Evolutionary conservation across 2,888 invertebrate species (phyloP).

Genomic region (Synanthedon myopaeformis): DNA sequence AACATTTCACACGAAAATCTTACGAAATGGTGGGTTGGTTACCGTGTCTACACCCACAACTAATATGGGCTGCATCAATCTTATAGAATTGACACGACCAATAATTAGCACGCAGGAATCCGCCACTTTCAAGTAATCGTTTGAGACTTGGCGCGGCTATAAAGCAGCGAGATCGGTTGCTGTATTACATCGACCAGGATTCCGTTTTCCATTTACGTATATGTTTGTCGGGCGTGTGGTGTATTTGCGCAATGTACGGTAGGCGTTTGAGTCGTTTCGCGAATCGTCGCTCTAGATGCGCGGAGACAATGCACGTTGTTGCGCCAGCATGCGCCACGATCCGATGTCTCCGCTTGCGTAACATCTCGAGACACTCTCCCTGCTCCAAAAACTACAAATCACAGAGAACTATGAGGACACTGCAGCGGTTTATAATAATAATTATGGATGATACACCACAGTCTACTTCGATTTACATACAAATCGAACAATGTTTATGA

Average conservation of each 20-base stretch:
- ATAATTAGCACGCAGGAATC: background rate
- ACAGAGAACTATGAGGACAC: slow-evolving; percentile 21
- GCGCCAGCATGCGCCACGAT: slow-evolving; percentile 14
- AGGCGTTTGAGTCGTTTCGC: slow-evolving; percentile 30
- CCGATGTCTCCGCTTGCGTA: slow-evolving; percentile 10
- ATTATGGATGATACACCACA: background rate
- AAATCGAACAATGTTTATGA: background rate
- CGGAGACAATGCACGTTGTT: slow-evolving; percentile 34
- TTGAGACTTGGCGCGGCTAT: slow-evolving; percentile 15
- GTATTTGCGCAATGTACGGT: slow-evolving; percentile 28
- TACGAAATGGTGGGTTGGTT: slow-evolving; percentile 16
- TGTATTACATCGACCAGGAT: slow-evolving; percentile 16
- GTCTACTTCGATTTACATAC: background rate
- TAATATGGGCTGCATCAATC: background rate
- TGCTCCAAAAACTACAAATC: slow-evolving; percentile 25
- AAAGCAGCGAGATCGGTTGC: slow-evolving; percentile 4
- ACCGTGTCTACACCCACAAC: background rate
- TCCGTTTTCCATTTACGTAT: slow-evolving; percentile 19
- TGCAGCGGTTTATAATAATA: slow-evolving; percentile 13
- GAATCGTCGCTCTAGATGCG: slow-evolving; percentile 45
- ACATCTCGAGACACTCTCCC: slow-evolving; percentile 25
- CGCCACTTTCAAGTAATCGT: slow-evolving; percentile 4
- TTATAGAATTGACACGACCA: background rate
- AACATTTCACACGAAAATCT: slow-evolving; percentile 24
- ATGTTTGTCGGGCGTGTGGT: slow-evolving; percentile 2